Evolutionary conservation across 1,140 invertebrate species (phyloP).

Genomic region (Aplysia californica): DNA sequence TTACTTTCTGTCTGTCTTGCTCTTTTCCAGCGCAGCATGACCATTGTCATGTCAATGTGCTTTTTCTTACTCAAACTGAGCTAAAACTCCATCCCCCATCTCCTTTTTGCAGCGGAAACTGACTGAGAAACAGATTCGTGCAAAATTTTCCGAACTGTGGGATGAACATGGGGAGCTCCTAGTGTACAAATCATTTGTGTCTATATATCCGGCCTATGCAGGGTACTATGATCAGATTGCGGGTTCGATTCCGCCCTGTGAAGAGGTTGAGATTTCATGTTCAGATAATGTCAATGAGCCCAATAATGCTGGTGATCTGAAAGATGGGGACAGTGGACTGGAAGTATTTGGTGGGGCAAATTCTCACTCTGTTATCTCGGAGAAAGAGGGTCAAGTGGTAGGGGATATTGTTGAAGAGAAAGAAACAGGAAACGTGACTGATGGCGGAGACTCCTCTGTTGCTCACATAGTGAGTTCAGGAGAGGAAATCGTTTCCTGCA

Average conservation of each 20-base stretch:
- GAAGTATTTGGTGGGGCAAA: not conserved
- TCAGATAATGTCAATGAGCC: not conserved
- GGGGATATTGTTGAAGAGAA: not conserved
- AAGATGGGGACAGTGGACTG: not conserved
- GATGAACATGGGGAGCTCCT: slow-evolving; percentile 12
- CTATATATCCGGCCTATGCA: slow-evolving; percentile 17
- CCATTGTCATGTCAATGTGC: not conserved
- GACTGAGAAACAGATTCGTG: slow-evolving; percentile 14
- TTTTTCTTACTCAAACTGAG: not conserved
- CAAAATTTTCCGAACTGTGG: slow-evolving; percentile 4
- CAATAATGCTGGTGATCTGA: not conserved
- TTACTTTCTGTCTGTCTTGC: too few relatives aligned
- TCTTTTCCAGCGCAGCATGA: not conserved
- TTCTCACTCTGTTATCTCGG: not conserved
- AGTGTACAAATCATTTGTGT: slow-evolving; percentile 15
- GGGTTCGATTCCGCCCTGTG: slow-evolving; percentile 5
- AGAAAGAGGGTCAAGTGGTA: not conserved
- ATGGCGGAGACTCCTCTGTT: not conserved
- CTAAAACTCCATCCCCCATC: too few relatives aligned
- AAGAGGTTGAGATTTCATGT: not conserved
- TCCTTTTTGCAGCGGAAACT: not conserved
- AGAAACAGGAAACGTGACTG: not conserved
- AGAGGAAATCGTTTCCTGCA: not conserved
- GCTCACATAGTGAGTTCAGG: not conserved
- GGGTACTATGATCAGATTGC: slow-evolving; percentile 2